A percentile compares a stretch with the other conserved stretches of the same genome.
These are phyloP conservation scores for Leptoclinus maculatus DNA, from an alignment of 2,797 vertebrate genomes.

Conservation along the genomic window DNA sequence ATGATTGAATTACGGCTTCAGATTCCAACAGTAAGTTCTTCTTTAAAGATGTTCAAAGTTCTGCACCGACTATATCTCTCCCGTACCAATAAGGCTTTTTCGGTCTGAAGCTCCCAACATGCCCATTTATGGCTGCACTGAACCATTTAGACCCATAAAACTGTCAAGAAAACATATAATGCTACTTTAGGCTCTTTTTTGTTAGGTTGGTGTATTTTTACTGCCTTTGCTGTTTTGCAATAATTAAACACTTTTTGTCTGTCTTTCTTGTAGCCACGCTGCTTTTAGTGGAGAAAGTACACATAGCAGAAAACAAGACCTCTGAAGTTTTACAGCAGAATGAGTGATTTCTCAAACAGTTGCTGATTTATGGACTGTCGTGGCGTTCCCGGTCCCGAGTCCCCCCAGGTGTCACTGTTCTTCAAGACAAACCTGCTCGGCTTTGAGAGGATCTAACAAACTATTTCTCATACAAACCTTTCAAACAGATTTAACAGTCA, in stretches of 20 bases:
- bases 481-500: slow-evolving; percentile 49
- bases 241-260: slow-evolving; percentile 9
- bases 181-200: slow-evolving; percentile 23
- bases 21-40: slow-evolving; percentile 29
- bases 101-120: slow-evolving; percentile 43
- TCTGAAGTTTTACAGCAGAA: slow-evolving; percentile 15
- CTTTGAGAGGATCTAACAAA: slow-evolving; percentile 38
- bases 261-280: background rate
- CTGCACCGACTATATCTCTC: slow-evolving; percentile 20
- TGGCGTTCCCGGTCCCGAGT: background rate
- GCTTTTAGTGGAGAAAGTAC: background rate
- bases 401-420: slow-evolving; percentile 51
- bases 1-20: slow-evolving; percentile 43
- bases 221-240: slow-evolving; percentile 19
- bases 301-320: slow-evolving; percentile 1
- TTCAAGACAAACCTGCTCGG: slow-evolving; percentile 10
- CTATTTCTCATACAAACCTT: slow-evolving; percentile 47
- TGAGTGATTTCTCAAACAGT: slow-evolving; percentile 23
- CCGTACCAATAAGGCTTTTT: slow-evolving; percentile 19
- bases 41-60: slow-evolving; percentile 36
- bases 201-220: slow-evolving; percentile 33
- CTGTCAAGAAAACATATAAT: slow-evolving; percentile 52
- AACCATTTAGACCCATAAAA: slow-evolving; percentile 62
- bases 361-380: slow-evolving; percentile 24
- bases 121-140: slow-evolving; percentile 61